Base-by-base conservation (phyloP, 2,113 vertebrate species). In the Eudorcas thomsonii region DNA sequence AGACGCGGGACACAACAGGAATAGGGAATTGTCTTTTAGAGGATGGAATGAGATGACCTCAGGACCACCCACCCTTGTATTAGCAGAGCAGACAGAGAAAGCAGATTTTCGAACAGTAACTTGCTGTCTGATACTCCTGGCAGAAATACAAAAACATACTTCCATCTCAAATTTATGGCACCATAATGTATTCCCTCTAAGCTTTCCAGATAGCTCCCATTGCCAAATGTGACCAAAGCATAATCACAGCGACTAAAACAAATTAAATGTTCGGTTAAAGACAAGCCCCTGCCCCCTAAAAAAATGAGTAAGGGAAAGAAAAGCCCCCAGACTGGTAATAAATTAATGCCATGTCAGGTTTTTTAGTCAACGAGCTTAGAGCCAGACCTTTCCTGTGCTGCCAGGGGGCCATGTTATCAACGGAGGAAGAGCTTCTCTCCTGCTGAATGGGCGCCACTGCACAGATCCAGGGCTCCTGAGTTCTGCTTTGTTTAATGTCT, bases 251-350 rank as follows among this genome's bases (percentile, higher is more conserved):
- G 15, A 97, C 83, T 67, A 74, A 95, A 94, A 84, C 23, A 97
- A 97, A 98, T 96, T 96, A 96, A 48, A 88, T 96, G 98, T 98
- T 97, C 86, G 2, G 39, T 97, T 98, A 97, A 98, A 98, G 54
- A 60, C 45, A 94, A 97, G 81, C 50, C 64, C 67, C 21, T 0
- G 1, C 36, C 67, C 67, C 36, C 6, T 4, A 52, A 77, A 80
- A 64, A 93, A 86, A 71, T 23, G 64, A 57, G 92, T n/a, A 82
- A 91, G 88, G 88, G 50, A 74, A 91, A 97, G 26, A 97, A 97
- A 96, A 96, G 17, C 77, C 80, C 28, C 55, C 43, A 81, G 62
- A 98, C 67, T 93, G 88, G 78, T 92, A 88, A 97, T 89, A 98
- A 98, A 98, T 98, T 71, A 97, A 96, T 30, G 50, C 86, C 2